Evolutionary conservation across 2,113 vertebrate genomes (phyloP), one percentile per base, ranked within the genome.

Genomic region (Xenopus borealis): DNA sequence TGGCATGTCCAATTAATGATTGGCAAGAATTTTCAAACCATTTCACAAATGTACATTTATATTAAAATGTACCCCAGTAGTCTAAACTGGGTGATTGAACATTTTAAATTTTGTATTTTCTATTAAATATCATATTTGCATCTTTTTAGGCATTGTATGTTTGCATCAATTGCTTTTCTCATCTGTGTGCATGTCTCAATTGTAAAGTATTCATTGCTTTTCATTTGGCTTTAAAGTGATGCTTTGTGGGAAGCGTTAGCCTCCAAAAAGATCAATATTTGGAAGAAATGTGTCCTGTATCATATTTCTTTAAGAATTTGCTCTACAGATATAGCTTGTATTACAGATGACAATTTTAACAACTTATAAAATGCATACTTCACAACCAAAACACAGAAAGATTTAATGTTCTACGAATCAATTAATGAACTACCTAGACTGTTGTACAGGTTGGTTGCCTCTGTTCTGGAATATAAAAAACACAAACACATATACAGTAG

Each of bases 1-100:
- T 40, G 70, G 59, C 66, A 40, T 44, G 40, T 0, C 47, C 40
- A 81, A 33, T n/a, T 57, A 27, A 65, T 75, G 55, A 62, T 0
- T 7, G 66, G 18, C 47, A 18, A 45, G 75, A 61, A 53, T 65
- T 82, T 75, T 78, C 66, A 45, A 61, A 67, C 46, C 62, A 1
- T 79, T 72, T 71, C 33, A 0, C 3, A 1, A 4, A 13, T 14
- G 16, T 17, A 0, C 0, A 18, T 1, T 0, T 62, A 13, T n/a
- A 0, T 58, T 9, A 19, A 44, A 62, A 8, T 4, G 1, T 0
- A 44, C 59, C 20, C 13, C 13, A 12, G 52, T 53, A 44, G 7
- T 2, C 19, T 14, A 8, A n/a, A 0, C 44, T 55, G 23, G 61
- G 2, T 50, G 7, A 27, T 5, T 10, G 23, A 2, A 27, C 18